phyloP scores from a whole-genome alignment of 2,797 vertebrate genomes.

The Ibycter americanus region DNA sequence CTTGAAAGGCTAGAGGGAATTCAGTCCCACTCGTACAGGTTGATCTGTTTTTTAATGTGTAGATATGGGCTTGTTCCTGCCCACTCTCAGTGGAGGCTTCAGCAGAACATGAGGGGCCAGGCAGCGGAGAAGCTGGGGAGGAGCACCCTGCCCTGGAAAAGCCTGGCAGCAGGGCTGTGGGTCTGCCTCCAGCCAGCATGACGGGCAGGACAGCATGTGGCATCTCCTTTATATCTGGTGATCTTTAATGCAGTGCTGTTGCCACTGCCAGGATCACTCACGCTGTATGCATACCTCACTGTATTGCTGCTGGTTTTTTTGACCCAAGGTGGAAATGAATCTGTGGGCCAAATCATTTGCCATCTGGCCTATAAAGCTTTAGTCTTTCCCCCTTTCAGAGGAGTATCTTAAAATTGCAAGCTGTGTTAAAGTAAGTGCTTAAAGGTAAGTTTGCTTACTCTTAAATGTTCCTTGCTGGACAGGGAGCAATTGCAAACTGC shows the following conservation, averaged over 20 bases:
- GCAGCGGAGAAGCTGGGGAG: rapidly evolving
- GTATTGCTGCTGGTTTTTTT: background rate
- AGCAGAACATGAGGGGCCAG: rapidly evolving
- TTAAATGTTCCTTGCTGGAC: background rate
- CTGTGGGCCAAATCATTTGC: background rate
- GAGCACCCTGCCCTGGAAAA: background rate
- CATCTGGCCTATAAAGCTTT: background rate
- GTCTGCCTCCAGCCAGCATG: background rate
- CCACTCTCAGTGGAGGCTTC: rapidly evolving
- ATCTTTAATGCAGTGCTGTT: background rate
- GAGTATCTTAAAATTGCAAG: background rate
- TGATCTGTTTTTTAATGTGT: background rate
- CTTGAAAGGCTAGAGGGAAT: background rate
- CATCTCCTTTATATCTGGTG: background rate
- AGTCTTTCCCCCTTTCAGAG: background rate
- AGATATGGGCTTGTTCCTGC: background rate
- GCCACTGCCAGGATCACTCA: background rate
- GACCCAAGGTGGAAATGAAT: background rate
- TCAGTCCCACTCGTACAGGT: rapidly evolving
- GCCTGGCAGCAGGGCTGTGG: background rate
- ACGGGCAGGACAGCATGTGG: background rate
- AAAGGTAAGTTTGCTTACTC: background rate
- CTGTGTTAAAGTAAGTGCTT: background rate
- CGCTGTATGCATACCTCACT: rapidly evolving
- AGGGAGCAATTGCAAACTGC: background rate